Evolutionary conservation across 2,888 invertebrate species (phyloP), one percentile per base, ranked within the genome.

Genomic region (Chloroclystis v-ata): DNA sequence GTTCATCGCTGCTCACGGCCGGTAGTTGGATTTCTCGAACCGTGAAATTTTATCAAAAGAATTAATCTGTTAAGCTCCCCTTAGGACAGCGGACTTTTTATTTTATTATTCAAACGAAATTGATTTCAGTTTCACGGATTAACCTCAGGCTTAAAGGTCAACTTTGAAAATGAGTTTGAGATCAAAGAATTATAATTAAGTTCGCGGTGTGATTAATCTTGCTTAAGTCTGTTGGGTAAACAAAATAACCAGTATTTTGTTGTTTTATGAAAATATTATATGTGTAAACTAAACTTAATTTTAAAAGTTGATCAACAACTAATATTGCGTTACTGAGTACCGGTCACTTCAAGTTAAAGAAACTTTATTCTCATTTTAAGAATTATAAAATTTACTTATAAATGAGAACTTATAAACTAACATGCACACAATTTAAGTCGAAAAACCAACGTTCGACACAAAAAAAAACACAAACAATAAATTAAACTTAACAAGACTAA

Each of bases 21-120:
- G 84, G 85, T 87, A 84, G 83, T 83, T 81, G 82, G 82, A 85
- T 86, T 84, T 82, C 84, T 83, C 79, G 82, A 86, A 83, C 85
- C 84, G 85, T 86, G 84, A 86, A 87, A 87, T 86, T 84, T 86
- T 87, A 86, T 87, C 87, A 85, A 83, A 81, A 81, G 83, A 84
- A 86, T 86, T 86, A 86, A 86, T 87, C 85, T 82, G 68, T 69
- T 75, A 77, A 84, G 82, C 75, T 83, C 80, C 78, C 82, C 82
- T 74, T 70, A 73, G 79, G 81, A 80, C 80, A 75, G 61, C 63
- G 65, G 65, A 59, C 64, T 70, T 61, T 70, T 79, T 76, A 75
- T 68, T 75, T 78, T 78, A 80, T 79, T 76, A 78, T 78, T 72
- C 60, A 64, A 67, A 65, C 63, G 60, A 73, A 80, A 81, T 81